Evolutionary conservation across 2,113 vertebrate species (phyloP), one percentile per base, ranked within the genome.

Genomic region (Lamprologus callipterus): DNA sequence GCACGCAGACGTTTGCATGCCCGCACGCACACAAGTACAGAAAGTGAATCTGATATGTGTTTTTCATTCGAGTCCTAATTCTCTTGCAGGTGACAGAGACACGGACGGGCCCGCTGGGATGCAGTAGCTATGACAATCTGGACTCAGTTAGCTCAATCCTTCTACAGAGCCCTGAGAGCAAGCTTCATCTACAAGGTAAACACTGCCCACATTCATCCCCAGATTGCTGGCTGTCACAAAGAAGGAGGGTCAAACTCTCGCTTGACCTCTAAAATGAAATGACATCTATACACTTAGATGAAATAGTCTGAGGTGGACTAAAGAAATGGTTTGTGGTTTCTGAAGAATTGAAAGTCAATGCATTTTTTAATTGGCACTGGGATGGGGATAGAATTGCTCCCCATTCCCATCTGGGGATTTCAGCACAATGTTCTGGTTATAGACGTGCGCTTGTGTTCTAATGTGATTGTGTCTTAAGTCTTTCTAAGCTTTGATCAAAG

Each of bases 121-220:
- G 99, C 96, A 99, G 98, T 96, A 99, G 98, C 96, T 99, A 99
- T 17, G 99, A 99, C 96, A 99, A 99, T 97, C 97, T 99, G 96
- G 98, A 99, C 97, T 99, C 98, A 40, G 99, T 99, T 93, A 99
- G 99, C 97, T 99, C 99, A 2, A 97, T 99, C 95, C 97, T 99
- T 89, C 97, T 99, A 92, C 99, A 99, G 96, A 99, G 99, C 96
- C 98, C 98, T 7, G 99, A 99, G 96, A 99, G 98, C 97, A 99
- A 99, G 95, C 97, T 99, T 94, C 98, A 99, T 92, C 97, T 99
- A 94, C 98, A 99, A 98, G 99, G 99, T 99, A 96, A 96, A 93
- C 91, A 93, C 13, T n/a, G 13, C 84, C 75, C 80, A 47, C 51
- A 79, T 16, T 45, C 70, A 42, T 83, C 79, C 57, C 28, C 13